Conservation (phyloP, 2,797 vertebrate species). For the Enteromius paludinosus region DNA sequence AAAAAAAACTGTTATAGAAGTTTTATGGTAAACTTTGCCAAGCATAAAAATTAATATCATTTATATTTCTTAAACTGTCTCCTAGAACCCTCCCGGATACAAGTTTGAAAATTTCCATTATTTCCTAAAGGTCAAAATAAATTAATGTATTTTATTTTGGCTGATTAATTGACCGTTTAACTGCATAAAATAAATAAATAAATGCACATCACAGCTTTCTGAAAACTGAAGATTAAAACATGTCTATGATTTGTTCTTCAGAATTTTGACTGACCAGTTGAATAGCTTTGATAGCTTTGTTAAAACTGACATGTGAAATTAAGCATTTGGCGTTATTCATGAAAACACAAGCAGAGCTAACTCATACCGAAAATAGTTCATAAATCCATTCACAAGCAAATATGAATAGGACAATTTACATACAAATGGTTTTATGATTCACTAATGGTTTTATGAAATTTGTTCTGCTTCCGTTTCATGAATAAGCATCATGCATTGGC, state of each 20-base stretch:
- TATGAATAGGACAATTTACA: constrained; percentile 8
- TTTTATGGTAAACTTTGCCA: not conserved
- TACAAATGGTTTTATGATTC: not conserved
- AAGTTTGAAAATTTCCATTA: not conserved
- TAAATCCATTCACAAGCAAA: not conserved
- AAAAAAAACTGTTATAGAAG: not conserved
- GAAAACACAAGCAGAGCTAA: not conserved
- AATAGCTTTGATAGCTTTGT: not conserved
- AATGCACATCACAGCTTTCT: not conserved
- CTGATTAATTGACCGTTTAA: not conserved
- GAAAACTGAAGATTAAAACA: not conserved
- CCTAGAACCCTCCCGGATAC: not conserved
- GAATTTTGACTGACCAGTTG: not conserved
- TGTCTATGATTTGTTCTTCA: not conserved
- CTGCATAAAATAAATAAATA: not conserved
- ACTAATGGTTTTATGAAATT: not conserved
- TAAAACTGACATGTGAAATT: not conserved
- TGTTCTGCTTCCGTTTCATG: not conserved
- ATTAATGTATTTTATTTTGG: not conserved
- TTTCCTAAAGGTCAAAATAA: not conserved
- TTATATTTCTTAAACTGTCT: too few relatives aligned
- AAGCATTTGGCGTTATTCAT: not conserved
- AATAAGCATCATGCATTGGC: not conserved
- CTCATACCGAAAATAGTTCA: not conserved
- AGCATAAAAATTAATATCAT: not conserved